Percentiles rank a stretch among this genome's conserved stretches.
Conservation (phyloP, 2,797 vertebrate species). For the Darevskia nairensis region DNA sequence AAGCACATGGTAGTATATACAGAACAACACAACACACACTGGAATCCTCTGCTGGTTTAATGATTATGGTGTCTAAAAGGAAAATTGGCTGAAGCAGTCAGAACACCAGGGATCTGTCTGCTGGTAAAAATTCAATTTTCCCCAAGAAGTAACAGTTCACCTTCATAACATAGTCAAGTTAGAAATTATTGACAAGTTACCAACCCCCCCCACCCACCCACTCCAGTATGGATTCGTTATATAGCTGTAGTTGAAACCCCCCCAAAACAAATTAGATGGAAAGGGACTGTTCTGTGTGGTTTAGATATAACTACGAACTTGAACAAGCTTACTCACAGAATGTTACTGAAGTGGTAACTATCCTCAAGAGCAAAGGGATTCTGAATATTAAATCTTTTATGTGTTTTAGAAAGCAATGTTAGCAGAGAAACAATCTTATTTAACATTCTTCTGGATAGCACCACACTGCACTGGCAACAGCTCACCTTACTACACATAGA, state of each 20-base stretch:
- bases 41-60: fast-evolving
- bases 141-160: background rate
- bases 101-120: background rate
- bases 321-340: conserved; percentile 31
- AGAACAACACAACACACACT: fast-evolving
- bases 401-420: background rate
- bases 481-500: background rate
- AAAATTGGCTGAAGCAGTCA: background rate
- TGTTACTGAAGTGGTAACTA: background rate
- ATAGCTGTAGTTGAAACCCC: conserved; percentile 13
- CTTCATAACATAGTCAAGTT: conserved; percentile 21
- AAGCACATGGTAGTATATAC: fast-evolving
- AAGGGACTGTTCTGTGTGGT: background rate
- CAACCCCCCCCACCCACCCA: background rate
- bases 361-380: background rate
- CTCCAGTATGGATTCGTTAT: conserved; percentile 36
- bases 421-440: background rate
- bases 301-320: conserved; percentile 7
- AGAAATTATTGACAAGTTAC: conserved; percentile 21
- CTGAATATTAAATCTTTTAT: background rate
- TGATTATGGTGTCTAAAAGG: background rate
- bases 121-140: background rate
- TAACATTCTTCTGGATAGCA: background rate
- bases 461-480: background rate
- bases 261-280: conserved; percentile 33